A percentile compares a stretch with the other conserved stretches of the same genome.
These are phyloP conservation scores for Octopus sinensis DNA, from an alignment of 1,140 invertebrate species.

Conservation along the genomic window DNA sequence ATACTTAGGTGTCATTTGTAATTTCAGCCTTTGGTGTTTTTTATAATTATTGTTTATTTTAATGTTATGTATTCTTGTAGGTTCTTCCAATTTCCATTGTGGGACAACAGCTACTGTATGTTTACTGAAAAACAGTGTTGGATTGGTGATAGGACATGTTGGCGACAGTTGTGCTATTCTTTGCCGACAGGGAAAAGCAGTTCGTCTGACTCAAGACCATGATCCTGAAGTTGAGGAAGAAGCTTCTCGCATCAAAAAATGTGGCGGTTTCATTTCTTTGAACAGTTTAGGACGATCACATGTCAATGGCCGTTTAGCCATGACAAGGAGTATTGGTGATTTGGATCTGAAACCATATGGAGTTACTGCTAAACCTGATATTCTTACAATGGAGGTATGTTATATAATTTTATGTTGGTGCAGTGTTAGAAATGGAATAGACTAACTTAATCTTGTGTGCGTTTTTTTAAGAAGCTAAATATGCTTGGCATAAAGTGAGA, in stretches of 20 bases:
- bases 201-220: slow-evolving; percentile 61
- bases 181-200: slow-evolving; percentile 59
- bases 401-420: background rate
- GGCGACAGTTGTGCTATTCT: slow-evolving; percentile 63
- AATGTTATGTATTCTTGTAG: slow-evolving; percentile 21
- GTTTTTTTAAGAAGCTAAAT: too few species aligned
- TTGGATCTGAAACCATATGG: slow-evolving; percentile 62
- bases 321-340: slow-evolving; percentile 65
- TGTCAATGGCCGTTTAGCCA: slow-evolving; percentile 61
- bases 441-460: too few species aligned
- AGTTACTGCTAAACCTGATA: slow-evolving; percentile 61
- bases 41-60: too few species aligned
- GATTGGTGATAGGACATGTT: slow-evolving; percentile 61
- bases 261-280: slow-evolving; percentile 45
- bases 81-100: slow-evolving; percentile 29
- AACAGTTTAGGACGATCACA: slow-evolving; percentile 58
- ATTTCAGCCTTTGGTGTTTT: too few species aligned
- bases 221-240: slow-evolving; percentile 53
- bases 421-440: background rate
- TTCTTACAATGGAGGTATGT: slow-evolving; percentile 54
- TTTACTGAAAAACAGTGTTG: slow-evolving; percentile 57
- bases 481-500: too few species aligned
- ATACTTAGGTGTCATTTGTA: too few species aligned
- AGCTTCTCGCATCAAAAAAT: slow-evolving; percentile 34
- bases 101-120: slow-evolving; percentile 65